phyloP scores from a whole-genome alignment of 2,888 invertebrate species.

The Ecliptopera silaceata region DNA sequence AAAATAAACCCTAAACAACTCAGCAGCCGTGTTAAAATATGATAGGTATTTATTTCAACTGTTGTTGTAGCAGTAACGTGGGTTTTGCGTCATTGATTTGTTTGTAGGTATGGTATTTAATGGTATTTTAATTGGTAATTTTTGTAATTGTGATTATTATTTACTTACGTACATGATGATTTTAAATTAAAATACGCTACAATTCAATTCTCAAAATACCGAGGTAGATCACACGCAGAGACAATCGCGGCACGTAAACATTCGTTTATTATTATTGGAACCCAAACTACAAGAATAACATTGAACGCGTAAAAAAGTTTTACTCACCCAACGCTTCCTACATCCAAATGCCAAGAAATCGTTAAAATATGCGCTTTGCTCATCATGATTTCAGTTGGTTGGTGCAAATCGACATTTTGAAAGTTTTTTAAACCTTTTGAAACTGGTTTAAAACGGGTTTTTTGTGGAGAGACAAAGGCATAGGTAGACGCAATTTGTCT shows the following conservation, averaged over 20 bases:
- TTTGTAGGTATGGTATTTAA: too few species aligned
- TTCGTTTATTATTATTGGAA: not conserved
- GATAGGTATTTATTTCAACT: too few species aligned
- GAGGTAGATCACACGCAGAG: not conserved
- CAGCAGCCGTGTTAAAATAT: too few species aligned
- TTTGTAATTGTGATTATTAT: not conserved
- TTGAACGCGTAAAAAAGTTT: slow-evolving; percentile 20
- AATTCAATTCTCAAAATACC: not conserved
- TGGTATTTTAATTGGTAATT: too few species aligned
- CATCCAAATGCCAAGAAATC: slow-evolving; percentile 24
- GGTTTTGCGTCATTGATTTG: too few species aligned
- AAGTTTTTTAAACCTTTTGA: slow-evolving; percentile 40
- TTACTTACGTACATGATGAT: not conserved
- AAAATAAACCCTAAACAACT: too few species aligned
- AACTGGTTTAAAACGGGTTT: slow-evolving; percentile 41
- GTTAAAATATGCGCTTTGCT: not conserved
- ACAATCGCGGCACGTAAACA: not conserved
- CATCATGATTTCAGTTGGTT: slow-evolving; percentile 22
- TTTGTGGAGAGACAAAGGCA: slow-evolving; percentile 30
- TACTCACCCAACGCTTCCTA: slow-evolving; percentile 18
- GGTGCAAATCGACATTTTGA: slow-evolving; percentile 15
- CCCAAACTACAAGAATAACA: slow-evolving; percentile 14
- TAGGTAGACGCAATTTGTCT: slow-evolving; percentile 22
- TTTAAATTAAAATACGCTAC: not conserved
- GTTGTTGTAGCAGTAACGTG: too few species aligned